Base-by-base conservation (phyloP, 2,797 vertebrate genomes). In the Botia kubotai region DNA sequence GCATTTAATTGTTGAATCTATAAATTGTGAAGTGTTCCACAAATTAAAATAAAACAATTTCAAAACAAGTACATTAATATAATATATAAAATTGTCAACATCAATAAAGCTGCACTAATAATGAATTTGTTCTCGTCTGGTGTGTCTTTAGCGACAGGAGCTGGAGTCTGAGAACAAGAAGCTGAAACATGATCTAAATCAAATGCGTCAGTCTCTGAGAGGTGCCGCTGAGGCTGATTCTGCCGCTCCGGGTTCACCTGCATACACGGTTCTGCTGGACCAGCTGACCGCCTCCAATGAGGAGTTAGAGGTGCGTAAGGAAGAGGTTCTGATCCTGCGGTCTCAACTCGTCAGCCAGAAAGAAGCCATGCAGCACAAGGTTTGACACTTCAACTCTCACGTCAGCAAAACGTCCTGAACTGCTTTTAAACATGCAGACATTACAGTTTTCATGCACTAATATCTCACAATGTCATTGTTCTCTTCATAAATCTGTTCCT, bases 161-260 rank as follows among this genome's bases (percentile, higher is more conserved):
- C 94, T 99, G 57, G 98, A 99, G 87, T 99, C 97, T 0, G 98
- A 98, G 92, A 99, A 99, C 89, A 99, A 98, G 93, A 99, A 99
- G 82, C 91, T 99, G 86, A 98, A 96, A 88, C 97, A 97, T 11
- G 89, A 98, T 87, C 90, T 99, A 90, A 95, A 95, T 6, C 96
- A 97, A 88, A 94, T 98, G 86, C 96, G 97, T 80, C 95, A 94
- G 82, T 95, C 96, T 11, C 91, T 99, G 33, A 93, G 95, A 58
- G 95, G 96, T 43, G 92, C 94, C 0, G 89, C 91, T 0, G 89
- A 94, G 1, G 90, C 97, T 0, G 89, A 91, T 5, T 89, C 96
- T 3, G 95, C 95, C 0, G 96, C 95, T 0, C 96, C 96, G 0
- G 97, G 97, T 2, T 96, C 95, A 0, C 96, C 97, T 0, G 96